Evolutionary conservation across 2,797 vertebrate species (phyloP).

Genomic region (Molossus alvarezi): DNA sequence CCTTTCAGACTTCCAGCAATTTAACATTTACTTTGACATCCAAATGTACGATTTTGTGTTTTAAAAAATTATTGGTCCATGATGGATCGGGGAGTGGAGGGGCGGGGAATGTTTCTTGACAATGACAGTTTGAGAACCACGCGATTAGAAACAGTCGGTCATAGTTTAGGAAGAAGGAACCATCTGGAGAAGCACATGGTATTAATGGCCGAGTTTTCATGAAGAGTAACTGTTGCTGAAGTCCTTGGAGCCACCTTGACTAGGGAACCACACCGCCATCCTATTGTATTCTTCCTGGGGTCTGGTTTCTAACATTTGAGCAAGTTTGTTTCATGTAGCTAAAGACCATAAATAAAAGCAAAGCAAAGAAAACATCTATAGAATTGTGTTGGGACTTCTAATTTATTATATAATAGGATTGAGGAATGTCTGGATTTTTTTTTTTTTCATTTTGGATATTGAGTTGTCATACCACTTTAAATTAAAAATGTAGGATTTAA

Average conservation of each 20-base stretch:
- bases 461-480: neutral
- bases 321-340: neutral
- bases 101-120: neutral
- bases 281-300: neutral
- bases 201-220: neutral
- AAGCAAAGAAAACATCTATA: neutral
- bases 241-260: neutral
- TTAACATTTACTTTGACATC: neutral
- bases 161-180: neutral
- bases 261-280: neutral
- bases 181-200: neutral
- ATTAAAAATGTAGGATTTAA: slow-evolving; percentile 22
- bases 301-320: neutral
- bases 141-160: neutral
- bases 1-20: neutral
- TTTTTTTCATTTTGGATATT: neutral
- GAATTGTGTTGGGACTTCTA: neutral
- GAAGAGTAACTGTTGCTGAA: neutral
- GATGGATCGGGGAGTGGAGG: neutral
- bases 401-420: neutral
- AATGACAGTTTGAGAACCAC: neutral
- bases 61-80: neutral
- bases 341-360: neutral
- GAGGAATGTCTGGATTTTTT: neutral
- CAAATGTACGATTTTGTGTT: neutral